These are phyloP conservation scores for Patella ulyssiponensis DNA, from an alignment of 2,888 invertebrate species.

Conservation along the genomic window DNA sequence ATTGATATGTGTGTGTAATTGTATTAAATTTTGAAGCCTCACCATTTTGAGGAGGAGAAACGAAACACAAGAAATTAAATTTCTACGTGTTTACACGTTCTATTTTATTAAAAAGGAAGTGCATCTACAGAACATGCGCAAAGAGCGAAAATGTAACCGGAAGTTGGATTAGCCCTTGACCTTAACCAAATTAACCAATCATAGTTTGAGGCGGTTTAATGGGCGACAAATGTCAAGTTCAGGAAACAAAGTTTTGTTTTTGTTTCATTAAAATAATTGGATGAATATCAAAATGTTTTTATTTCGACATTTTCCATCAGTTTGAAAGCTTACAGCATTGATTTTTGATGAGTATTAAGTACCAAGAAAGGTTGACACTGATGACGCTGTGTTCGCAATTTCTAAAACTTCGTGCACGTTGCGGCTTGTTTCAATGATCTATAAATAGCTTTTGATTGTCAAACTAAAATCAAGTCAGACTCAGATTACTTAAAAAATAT, in stretches of 20 bases:
- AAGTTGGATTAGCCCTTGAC: not conserved
- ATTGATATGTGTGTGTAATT: not conserved
- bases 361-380: too few species aligned
- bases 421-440: not conserved
- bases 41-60: not conserved
- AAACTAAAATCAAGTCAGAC: not conserved
- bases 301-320: too few species aligned
- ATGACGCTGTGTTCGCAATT: not conserved
- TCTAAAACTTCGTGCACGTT: not conserved
- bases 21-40: not conserved
- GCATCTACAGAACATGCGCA: not conserved
- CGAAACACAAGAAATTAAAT: not conserved
- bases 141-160: not conserved
- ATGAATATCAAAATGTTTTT: too few species aligned
- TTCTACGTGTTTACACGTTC: constrained; percentile 1
- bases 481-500: too few species aligned
- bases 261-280: too few species aligned
- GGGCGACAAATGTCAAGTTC: constrained; percentile 3
- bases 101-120: not conserved
- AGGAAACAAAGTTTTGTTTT: too few species aligned
- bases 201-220: constrained; percentile 7
- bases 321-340: too few species aligned
- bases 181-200: not conserved
- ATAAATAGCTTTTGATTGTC: not conserved
- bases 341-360: too few species aligned